Base-by-base conservation (phyloP, 2,113 vertebrate species). In the Gymnarchus niloticus region DNA sequence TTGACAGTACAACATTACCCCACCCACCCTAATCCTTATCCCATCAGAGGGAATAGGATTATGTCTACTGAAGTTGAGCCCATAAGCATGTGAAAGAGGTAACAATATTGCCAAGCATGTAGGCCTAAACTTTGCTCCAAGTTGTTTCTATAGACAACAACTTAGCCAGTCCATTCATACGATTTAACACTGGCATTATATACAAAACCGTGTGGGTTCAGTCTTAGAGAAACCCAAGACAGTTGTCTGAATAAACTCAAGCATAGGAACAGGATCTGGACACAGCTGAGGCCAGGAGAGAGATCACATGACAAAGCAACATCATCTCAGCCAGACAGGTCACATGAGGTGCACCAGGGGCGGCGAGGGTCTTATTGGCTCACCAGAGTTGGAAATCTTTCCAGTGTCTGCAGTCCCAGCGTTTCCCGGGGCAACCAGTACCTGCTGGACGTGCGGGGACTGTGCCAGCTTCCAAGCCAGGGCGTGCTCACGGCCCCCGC, bases 401-500 rank as follows among this genome's bases (percentile, higher is more conserved):
- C 89, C 94, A 25, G 90, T 90, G 85, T 51, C 88, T 0, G 94
- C 92, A 2, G 96, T 98, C 84, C 96, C 96, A 0, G 96, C 97
- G 44, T 97, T 98, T 3, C 97, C 97, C 0, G 96, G 97, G 1
- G 96, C 94, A 3, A 97, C 96, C 84, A 97, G 90, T 44, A 98
- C 95, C 56, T 96, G 93, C 88, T 94, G 94, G 57, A 98, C 85
- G n/a, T 91, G 95, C 0, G 89, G 87, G 0, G 97, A 97, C 91
- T 96, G 96, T 8, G 96, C 95, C 87, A 98, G 90, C 87, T 96
- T 98, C 97, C 96, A 96, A 46, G 97, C 97, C 90, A 99, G 91
- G 0, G 94, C 91, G 1, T 99, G 97, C 56, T 99, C 98, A 76
- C 97, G 94, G 4, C 96, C 98, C 0, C 98, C 97, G 0, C 90